A percentile compares a stretch with the other conserved stretches of the same genome.
Evolutionary conservation across 2,113 vertebrate genomes (phyloP).

Genomic region (Rhadina sibilatrix): DNA sequence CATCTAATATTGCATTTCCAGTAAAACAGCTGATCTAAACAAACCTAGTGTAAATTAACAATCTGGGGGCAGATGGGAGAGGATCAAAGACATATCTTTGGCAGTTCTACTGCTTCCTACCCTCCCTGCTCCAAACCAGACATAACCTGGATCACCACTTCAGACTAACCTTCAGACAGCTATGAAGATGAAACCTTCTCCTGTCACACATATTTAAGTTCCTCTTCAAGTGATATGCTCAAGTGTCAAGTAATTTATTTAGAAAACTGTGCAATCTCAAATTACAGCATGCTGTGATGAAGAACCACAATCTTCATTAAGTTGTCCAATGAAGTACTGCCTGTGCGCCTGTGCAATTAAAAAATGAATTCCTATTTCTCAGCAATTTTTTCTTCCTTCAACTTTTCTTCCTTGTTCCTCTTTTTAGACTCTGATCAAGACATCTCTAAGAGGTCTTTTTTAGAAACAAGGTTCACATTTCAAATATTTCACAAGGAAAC

Average conservation of each 20-base stretch:
- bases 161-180: neutral
- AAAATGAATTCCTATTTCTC: neutral
- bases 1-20: neutral
- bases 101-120: neutral
- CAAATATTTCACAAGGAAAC: neutral
- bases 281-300: neutral
- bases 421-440: neutral
- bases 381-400: neutral
- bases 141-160: neutral
- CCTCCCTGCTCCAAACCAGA: neutral
- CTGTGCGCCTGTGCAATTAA: rapidly evolving
- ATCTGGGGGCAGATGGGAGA: neutral
- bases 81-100: neutral
- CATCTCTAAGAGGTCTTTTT: neutral
- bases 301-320: neutral
- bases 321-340: neutral
- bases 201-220: neutral
- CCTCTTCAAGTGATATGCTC: neutral
- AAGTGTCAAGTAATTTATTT: neutral
- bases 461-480: neutral
- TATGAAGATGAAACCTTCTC: neutral
- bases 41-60: neutral
- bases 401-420: neutral
- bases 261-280: neutral
- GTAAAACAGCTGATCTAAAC: neutral